Evolutionary conservation across 2,113 vertebrate species (phyloP).

Genomic region (Rousettus leschenaultii): DNA sequence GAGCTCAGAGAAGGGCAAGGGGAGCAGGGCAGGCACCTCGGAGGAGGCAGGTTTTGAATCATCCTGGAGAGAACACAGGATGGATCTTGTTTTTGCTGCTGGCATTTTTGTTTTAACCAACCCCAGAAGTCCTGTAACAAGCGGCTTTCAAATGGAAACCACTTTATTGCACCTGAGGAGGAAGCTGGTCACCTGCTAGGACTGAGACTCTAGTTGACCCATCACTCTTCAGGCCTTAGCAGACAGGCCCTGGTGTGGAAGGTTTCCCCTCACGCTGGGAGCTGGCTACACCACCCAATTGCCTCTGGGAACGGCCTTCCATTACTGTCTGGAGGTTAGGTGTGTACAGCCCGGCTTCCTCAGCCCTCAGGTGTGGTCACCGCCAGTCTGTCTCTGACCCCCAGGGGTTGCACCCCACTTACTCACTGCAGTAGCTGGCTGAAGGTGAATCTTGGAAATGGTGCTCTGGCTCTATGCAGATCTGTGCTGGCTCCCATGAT

Average conservation of each 20-base stretch:
- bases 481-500: background rate
- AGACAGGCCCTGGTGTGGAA: background rate
- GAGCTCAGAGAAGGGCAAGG: background rate
- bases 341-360: background rate
- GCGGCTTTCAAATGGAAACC: background rate
- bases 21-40: background rate
- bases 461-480: fast-evolving
- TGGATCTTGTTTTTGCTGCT: background rate
- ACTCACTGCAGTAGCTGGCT: background rate
- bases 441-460: background rate
- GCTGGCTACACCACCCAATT: fast-evolving
- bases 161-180: background rate
- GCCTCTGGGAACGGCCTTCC: background rate
- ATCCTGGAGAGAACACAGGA: background rate
- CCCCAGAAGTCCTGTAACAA: background rate
- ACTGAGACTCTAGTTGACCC: background rate
- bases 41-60: background rate
- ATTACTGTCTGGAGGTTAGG: background rate
- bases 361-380: fast-evolving
- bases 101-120: background rate
- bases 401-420: fast-evolving
- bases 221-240: background rate
- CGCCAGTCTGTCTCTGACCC: no score
- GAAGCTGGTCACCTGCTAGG: background rate
- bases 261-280: background rate